Evolutionary conservation across 1,140 invertebrate species (phyloP), one percentile per base, ranked within the genome.

Genomic region (Linepithema humile): DNA sequence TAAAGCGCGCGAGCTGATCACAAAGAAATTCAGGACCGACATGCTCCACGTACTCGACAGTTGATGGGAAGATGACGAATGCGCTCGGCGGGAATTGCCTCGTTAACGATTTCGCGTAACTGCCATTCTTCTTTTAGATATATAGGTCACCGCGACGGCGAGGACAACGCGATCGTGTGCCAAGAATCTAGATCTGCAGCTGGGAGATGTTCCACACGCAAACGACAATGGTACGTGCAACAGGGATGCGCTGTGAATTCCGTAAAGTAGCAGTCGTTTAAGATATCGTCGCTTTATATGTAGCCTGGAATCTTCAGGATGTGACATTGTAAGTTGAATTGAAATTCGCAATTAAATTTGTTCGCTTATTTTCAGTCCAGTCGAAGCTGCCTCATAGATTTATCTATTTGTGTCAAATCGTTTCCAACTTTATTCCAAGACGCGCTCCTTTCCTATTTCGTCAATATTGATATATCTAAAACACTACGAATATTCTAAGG

Each of bases 1-100:
- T 55, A 57, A 84, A 45, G 15, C 10, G 40, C 29, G 78, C 38
- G 55, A 45, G 48, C 62, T 48, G 65, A 87, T 90, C 84, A 74
- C 77, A 87, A 89, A 86, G 69, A 88, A 75, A 60, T 32, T 15
- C 20, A n/a, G 20, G 43, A 38, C 32, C 57, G 45, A n/a, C 43
- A 17, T 43, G 45, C 40, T 29, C 23, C 29, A 15, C 4, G 35
- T 40, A 17, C 60, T 67, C 45, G 60, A 78, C 60, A 65, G 60
- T 32, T 53, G 74, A 78, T 35, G 74, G 45, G 32, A 35, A 50
- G 74, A 78, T 65, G 74, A 78, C 74, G 60, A 78, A 26, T 26
- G 43, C 43, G 32, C 45, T 65, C 60, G 35, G 23, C 43, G 74
- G 32, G 59, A 65, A 65, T 65, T 29, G 74, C 32, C 74, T 78